Percentiles rank a stretch among this genome's conserved stretches.
Conservation (phyloP, 2,113 vertebrate genomes). For the Pygoscelis adeliae region DNA sequence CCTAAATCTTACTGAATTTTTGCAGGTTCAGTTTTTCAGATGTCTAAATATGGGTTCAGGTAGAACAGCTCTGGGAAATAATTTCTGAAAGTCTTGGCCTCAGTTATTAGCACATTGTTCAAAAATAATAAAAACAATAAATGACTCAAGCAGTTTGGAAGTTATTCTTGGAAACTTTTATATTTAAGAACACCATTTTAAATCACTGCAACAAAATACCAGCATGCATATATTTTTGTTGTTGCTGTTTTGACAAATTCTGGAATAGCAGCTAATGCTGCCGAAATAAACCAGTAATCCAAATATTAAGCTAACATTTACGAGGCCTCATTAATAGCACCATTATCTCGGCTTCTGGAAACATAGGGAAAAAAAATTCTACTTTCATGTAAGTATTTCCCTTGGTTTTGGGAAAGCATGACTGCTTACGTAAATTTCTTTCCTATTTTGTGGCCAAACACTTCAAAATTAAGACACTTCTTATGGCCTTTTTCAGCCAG, state of each 20-base stretch:
- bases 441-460: neutral
- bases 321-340: neutral
- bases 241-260: neutral
- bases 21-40: conserved; percentile 7
- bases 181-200: neutral
- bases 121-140: conserved; percentile 45
- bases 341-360: neutral
- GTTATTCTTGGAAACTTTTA: conserved; percentile 12
- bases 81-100: conserved; percentile 24
- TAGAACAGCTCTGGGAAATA: neutral
- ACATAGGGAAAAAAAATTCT: neutral
- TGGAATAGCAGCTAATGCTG: neutral
- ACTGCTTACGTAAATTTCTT: neutral
- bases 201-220: neutral
- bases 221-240: neutral
- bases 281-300: neutral
- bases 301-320: neutral
- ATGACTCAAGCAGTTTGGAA: conserved; percentile 38
- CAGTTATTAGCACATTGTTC: neutral
- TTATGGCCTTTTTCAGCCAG: neutral
- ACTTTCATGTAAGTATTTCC: neutral
- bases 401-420: neutral
- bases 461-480: neutral
- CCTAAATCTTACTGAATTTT: neutral
- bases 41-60: neutral